A percentile compares a stretch with the other conserved stretches of the same genome.
These are phyloP conservation scores for Lonchura striata DNA, from an alignment of 2,113 vertebrate species.

Conservation along the genomic window DNA sequence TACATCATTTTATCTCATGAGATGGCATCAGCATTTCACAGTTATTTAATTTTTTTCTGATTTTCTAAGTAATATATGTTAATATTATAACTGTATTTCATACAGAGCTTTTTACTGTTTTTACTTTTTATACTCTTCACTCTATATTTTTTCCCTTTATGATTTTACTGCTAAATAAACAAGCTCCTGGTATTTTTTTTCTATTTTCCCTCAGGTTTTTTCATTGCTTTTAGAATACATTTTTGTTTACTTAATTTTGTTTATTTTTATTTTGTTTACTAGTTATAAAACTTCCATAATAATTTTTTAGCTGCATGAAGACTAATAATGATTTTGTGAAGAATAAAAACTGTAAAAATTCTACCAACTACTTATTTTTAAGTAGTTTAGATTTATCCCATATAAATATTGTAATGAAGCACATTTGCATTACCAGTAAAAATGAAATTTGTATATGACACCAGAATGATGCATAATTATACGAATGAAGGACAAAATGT, in stretches of 20 bases:
- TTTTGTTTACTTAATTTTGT: not conserved
- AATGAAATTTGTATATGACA: not conserved
- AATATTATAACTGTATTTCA: not conserved
- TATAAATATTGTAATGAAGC: not conserved
- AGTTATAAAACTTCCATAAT: not conserved
- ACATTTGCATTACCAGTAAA: not conserved
- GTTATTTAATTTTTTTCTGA: not conserved
- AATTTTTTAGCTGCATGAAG: not conserved
- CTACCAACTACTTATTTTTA: not conserved
- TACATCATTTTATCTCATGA: not conserved
- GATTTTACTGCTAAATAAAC: not conserved
- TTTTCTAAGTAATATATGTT: not conserved
- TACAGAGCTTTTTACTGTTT: not conserved
- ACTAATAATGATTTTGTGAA: not conserved
- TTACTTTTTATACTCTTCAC: not conserved
- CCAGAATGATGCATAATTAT: not conserved
- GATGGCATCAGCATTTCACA: not conserved
- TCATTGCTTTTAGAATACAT: not conserved
- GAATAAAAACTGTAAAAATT: not conserved
- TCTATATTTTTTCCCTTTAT: not conserved
- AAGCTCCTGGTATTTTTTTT: not conserved
- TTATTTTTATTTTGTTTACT: not conserved
- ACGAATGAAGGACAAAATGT: not conserved
- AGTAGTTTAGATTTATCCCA: not conserved
- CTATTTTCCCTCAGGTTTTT: not conserved